These are phyloP conservation scores for Drosophila conformis DNA, from an alignment of 2,888 invertebrate species.

Conservation along the genomic window DNA sequence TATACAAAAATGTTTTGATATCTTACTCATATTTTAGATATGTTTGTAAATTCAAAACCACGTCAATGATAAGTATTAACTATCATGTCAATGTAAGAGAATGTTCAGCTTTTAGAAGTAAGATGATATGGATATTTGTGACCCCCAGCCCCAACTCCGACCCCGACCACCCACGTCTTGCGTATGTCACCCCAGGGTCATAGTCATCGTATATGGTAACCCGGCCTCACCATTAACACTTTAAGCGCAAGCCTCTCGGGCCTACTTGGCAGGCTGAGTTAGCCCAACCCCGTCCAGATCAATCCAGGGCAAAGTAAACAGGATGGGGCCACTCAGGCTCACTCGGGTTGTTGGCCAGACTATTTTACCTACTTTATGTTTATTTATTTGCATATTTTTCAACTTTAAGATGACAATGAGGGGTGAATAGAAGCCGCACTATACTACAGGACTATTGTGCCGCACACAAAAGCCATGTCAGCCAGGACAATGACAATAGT, in stretches of 20 bases:
- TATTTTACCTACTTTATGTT: constrained; percentile 77
- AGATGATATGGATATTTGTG: constrained; percentile 43
- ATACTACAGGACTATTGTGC: constrained; percentile 58
- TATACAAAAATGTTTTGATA: constrained; percentile 8
- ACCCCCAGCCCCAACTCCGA: constrained; percentile 19
- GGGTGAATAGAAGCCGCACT: constrained; percentile 26
- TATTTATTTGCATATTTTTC: constrained; percentile 78
- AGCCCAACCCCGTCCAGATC: constrained; percentile 21
- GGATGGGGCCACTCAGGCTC: constrained; percentile 52
- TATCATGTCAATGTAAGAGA: constrained; percentile 37
- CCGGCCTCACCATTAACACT: constrained; percentile 66
- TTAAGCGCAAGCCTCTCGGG: constrained; percentile 63
- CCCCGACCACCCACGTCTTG: constrained; percentile 21
- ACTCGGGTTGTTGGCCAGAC: constrained; percentile 77
- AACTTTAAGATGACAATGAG: constrained; percentile 77
- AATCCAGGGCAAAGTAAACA: constrained; percentile 42
- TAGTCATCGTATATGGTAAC: constrained; percentile 27
- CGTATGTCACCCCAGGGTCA: constrained; percentile 63
- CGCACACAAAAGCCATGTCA: constrained; percentile 54
- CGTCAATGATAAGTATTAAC: constrained; percentile 41
- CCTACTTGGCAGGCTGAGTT: constrained; percentile 56
- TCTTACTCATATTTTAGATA: constrained; percentile 11
- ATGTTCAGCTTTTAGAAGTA: constrained; percentile 41
- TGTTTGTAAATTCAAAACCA: constrained; percentile 41
- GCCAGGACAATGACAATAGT: constrained; percentile 63